These are phyloP conservation scores for Sitodiplosis mosellana DNA, from an alignment of 1,140 invertebrate genomes.

Conservation along the genomic window DNA sequence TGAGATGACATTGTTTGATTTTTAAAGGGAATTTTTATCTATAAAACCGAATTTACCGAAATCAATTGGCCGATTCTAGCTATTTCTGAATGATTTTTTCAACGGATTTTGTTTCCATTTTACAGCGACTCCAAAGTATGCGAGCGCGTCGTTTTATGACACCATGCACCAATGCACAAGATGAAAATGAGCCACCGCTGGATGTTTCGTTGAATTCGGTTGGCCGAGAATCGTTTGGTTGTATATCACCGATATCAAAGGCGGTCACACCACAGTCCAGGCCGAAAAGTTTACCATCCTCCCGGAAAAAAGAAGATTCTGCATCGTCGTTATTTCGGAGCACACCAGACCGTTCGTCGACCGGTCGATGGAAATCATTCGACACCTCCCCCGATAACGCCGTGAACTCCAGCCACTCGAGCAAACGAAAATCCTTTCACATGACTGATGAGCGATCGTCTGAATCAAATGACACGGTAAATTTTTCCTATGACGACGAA, in stretches of 20 bases:
- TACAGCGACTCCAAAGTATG: conserved; percentile 5
- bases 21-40: neutral
- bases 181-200: neutral
- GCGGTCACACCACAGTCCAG: neutral
- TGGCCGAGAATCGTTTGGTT: conserved; percentile 16
- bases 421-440: conserved; percentile 6
- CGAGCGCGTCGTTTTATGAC: neutral
- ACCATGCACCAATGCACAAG: neutral
- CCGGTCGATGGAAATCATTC: conserved; percentile 3
- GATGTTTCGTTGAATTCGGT: conserved; percentile 3
- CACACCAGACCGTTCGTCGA: conserved; percentile 7
- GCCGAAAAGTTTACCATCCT: neutral
- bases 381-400: conserved; percentile 1
- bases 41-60: neutral
- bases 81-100: neutral
- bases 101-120: conserved; percentile 8
- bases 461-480: conserved; percentile 14
- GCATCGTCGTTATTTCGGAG: neutral
- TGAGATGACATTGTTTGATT: neutral
- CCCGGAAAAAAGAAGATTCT: neutral
- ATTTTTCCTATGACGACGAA: conserved; percentile 13
- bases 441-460: conserved; percentile 9
- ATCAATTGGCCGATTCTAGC: neutral
- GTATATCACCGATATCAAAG: conserved; percentile 16
- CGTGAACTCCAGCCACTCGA: conserved; percentile 1